Evolutionary conservation across 2,888 invertebrate genomes (phyloP).

Genomic region (Lasioglossum leucozonium): DNA sequence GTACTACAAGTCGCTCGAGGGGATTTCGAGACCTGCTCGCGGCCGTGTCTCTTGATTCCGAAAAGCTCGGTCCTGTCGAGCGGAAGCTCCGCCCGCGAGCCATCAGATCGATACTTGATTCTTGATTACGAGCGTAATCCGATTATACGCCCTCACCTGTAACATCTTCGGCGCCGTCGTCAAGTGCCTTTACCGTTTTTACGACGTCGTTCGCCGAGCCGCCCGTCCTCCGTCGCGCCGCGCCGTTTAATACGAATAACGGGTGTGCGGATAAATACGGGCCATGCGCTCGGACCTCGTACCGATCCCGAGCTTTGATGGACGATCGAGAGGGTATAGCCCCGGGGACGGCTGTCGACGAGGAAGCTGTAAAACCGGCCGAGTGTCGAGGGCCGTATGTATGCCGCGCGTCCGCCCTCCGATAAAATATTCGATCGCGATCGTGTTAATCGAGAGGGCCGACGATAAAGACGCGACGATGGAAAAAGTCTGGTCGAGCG

Average conservation of each 20-base stretch:
- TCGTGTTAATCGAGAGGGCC: background rate
- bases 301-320: background rate
- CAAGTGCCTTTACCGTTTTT: slow-evolving; percentile 10
- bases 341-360: background rate
- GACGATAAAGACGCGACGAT: background rate
- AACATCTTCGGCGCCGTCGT: slow-evolving; percentile 28
- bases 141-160: slow-evolving; percentile 33
- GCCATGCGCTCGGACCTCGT: background rate
- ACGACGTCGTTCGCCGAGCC: background rate
- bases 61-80: slow-evolving; percentile 40
- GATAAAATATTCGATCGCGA: slow-evolving; percentile 9
- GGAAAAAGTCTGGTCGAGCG: background rate
- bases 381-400: background rate
- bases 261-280: background rate
- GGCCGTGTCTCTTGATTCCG: slow-evolving; percentile 30
- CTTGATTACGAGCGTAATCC: slow-evolving; percentile 52
- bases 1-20: slow-evolving; percentile 52
- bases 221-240: background rate
- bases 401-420: background rate
- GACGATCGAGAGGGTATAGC: background rate
- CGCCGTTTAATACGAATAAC: background rate
- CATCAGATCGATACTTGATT: slow-evolving; percentile 45
- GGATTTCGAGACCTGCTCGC: slow-evolving; percentile 53
- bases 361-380: background rate
- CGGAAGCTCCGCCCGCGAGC: slow-evolving; percentile 17